Evolutionary conservation across 2,113 vertebrate genomes (phyloP), one percentile per base, ranked within the genome.

Genomic region (Electrona antarctica): DNA sequence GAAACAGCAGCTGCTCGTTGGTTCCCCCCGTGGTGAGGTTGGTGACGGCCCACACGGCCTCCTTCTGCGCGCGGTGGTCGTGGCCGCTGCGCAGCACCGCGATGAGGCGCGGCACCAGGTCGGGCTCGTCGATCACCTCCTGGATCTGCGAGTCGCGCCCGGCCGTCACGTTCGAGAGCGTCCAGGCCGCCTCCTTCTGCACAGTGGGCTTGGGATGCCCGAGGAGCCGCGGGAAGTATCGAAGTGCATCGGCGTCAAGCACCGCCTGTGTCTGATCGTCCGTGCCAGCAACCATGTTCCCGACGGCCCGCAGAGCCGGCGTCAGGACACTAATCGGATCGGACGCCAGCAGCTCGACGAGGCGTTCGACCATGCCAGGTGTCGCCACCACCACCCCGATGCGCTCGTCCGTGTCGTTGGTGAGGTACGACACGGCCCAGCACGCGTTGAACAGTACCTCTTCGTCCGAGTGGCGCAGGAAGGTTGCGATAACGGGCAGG

Each of bases 141-240:
- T 97, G 95, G 80, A 97, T 95, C 90, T 97, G 95, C 84, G 96
- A 95, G 88, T 97, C 95, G 86, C 96, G 96, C 80, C 95, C 95
- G 86, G 95, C 95, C 77, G 95, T 97, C 88, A 97, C 96, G 83
- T 97, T 97, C 89, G 95, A 97, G 80, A 97, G 93, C 90, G 96
- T 96, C 95, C 95, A 97, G 70, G 96, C 95, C 73, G 95, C 95
- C 93, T 97, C 95, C 95, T 97, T 41, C 33, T 41, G 33, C 33
- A 41, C 33, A 51, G 48, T 51, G 63, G 63, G 4, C 92, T 97
- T 97, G 56, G 95, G 95, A 81, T 97, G 95, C 56, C 95, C 94
- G 84, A 97, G 91, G 73, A 97, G 94, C 84, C 94, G 95, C 69
- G 95, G 94, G 84, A 97, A 97, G 76, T 97, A 95, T 59, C 95